These are phyloP conservation scores for Brachypterus glaber DNA, from an alignment of 2,888 invertebrate species.

Conservation along the genomic window DNA sequence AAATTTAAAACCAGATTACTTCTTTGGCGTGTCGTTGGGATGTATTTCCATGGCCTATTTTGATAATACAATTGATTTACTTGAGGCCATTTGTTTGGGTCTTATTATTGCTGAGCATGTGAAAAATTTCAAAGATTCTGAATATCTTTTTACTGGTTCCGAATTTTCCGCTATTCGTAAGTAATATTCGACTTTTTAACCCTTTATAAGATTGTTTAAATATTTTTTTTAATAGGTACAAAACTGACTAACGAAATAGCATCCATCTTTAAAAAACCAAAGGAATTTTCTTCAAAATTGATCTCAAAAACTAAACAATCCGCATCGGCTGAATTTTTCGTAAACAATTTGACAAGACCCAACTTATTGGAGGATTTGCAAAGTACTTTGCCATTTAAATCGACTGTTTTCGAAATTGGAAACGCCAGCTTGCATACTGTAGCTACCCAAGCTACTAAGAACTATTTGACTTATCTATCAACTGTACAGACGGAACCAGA, in stretches of 20 bases:
- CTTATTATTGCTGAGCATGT: no score
- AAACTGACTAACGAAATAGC: no score
- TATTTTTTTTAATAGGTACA: no score
- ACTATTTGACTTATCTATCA: no score
- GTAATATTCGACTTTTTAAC: no score
- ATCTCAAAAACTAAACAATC: conserved; percentile 28
- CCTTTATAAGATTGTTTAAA: no score
- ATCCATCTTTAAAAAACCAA: conserved; percentile 28
- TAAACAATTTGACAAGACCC: conserved; percentile 47
- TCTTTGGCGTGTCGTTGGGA: conserved; percentile 69
- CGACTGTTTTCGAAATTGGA: conserved; percentile 7
- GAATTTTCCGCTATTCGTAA: no score
- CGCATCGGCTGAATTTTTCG: conserved; percentile 79
- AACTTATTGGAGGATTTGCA: conserved; percentile 2
- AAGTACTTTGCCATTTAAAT: conserved; percentile 24
- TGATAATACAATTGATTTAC: no score
- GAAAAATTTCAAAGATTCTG: no score
- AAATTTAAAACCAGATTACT: conserved; percentile 31
- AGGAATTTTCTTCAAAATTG: conserved; percentile 30
- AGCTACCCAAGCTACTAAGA: neutral
- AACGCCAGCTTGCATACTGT: neutral
- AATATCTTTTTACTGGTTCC: no score
- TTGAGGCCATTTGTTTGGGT: no score
- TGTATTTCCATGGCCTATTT: conserved; percentile 88
- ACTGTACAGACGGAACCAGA: no score